Conservation (phyloP, 1,140 invertebrate species). For the Penaeus vannamei region DNA sequence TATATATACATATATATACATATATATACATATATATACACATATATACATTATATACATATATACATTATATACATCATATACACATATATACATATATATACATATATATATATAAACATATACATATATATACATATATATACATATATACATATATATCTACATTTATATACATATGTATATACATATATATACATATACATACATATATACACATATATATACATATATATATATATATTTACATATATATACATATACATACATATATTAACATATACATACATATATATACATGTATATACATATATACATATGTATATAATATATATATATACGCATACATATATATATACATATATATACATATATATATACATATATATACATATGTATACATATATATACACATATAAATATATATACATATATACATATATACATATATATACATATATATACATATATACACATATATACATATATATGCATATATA, state of each 20-base stretch:
- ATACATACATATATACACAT: not conserved
- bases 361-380: too few relatives aligned
- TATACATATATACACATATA: too few relatives aligned
- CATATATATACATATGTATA: too few relatives aligned
- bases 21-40: too few relatives aligned
- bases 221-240: not conserved
- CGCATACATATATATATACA: too few relatives aligned
- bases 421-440: too few relatives aligned
- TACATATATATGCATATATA: too few relatives aligned
- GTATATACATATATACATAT: not conserved
- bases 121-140: not conserved
- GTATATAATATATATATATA: conserved; percentile 27
- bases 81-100: not conserved
- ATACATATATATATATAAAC: not conserved
- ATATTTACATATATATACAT: not conserved
- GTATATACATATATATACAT: not conserved
- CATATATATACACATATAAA: too few relatives aligned
- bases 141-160: too few relatives aligned
- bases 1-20: not conserved
- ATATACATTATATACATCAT: too few relatives aligned
- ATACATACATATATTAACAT: not conserved
- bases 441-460: too few relatives aligned
- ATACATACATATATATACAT: not conserved
- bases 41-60: too few relatives aligned
- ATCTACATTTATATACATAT: not conserved